These are phyloP conservation scores for Mirounga angustirostris DNA, from an alignment of 2,113 vertebrate species.

Conservation along the genomic window DNA sequence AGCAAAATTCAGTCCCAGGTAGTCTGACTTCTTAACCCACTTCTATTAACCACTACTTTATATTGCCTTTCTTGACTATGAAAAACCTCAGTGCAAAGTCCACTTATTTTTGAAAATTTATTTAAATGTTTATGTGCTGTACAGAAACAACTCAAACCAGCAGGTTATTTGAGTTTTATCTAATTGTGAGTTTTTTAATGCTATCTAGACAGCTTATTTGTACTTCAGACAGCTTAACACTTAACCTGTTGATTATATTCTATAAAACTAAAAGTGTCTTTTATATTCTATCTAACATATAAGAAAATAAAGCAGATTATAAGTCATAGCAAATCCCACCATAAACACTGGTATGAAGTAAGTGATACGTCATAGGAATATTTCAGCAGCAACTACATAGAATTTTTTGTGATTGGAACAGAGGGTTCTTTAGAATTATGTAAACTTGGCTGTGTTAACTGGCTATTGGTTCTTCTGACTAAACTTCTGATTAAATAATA, in stretches of 20 bases:
- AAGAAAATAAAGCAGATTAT: slow-evolving; percentile 28
- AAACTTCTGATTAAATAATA: background rate
- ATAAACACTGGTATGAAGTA: background rate
- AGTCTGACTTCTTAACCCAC: background rate
- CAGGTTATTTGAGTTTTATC: background rate
- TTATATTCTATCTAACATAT: background rate
- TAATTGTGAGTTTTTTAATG: background rate
- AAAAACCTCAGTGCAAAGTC: background rate
- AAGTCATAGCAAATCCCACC: background rate
- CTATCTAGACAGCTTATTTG: background rate
- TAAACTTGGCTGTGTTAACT: background rate
- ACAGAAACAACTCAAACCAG: background rate
- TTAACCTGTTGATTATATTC: background rate
- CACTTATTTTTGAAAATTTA: background rate
- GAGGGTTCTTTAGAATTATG: background rate
- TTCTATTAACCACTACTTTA: background rate
- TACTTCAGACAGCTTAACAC: background rate
- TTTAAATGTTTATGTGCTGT: background rate
- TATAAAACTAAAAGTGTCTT: background rate
- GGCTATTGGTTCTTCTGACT: background rate
- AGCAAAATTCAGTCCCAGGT: background rate
- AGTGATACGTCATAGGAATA: background rate
- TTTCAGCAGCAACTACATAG: background rate
- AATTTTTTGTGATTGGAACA: background rate
- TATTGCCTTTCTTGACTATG: background rate